phyloP scores from a whole-genome alignment of 2,888 invertebrate genomes.

The Sisyra terminalis region DNA sequence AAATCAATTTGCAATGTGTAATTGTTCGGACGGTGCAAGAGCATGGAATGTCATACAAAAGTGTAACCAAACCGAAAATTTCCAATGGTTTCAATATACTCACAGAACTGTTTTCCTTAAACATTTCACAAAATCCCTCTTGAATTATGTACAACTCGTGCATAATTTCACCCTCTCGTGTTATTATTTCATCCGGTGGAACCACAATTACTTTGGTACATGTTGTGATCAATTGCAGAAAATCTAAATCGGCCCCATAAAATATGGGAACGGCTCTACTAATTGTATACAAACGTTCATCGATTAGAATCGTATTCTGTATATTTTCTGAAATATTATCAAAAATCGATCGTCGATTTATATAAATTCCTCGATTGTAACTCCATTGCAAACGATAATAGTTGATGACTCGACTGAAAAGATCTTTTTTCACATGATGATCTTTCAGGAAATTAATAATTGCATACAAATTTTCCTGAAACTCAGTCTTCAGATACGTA shows the following conservation, averaged over 20 bases:
- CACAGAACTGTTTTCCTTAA: constrained; percentile 24
- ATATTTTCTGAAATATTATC: constrained; percentile 25
- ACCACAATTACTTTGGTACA: constrained; percentile 30
- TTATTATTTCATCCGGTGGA: constrained; percentile 34
- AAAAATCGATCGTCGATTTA: constrained; percentile 9
- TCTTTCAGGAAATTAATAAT: constrained; percentile 33
- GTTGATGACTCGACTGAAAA: constrained; percentile 31
- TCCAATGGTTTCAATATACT: constrained; percentile 15
- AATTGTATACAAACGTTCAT: constrained; percentile 31
- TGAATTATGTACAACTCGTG: constrained; percentile 35
- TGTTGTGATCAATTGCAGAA: constrained; percentile 21
- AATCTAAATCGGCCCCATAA: constrained; percentile 32
- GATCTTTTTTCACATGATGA: constrained; percentile 30
- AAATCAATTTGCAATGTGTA: constrained; percentile 30
- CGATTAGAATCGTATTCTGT: constrained; percentile 30
- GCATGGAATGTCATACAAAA: constrained; percentile 32
- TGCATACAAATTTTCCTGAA: constrained; percentile 31
- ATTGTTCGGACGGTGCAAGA: constrained; percentile 30
- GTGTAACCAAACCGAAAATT: constrained; percentile 13
- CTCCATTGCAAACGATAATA: constrained; percentile 36
- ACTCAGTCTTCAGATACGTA: constrained; percentile 31
- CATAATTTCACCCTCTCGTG: constrained; percentile 32
- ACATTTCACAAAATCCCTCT: constrained; percentile 31
- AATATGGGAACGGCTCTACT: constrained; percentile 30
- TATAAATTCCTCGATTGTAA: constrained; percentile 28